A percentile compares a stretch with the other conserved stretches of the same genome.
phyloP scores from a whole-genome alignment of 2,797 vertebrate genomes.

The Sciurus carolinensis region DNA sequence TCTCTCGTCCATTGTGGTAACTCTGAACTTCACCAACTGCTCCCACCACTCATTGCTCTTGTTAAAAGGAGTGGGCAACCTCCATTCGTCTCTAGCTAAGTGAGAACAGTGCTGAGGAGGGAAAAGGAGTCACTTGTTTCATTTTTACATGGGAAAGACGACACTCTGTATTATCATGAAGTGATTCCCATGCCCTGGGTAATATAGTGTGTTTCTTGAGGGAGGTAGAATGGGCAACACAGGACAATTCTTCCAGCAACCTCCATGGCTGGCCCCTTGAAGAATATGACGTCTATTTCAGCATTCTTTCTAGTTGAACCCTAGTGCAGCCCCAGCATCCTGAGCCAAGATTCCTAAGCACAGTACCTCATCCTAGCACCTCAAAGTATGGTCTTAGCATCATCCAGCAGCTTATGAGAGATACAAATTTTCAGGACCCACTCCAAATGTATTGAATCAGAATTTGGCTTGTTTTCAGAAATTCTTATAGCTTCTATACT shows the following conservation, averaged over 20 bases:
- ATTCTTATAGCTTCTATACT: neutral
- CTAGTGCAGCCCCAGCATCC: neutral
- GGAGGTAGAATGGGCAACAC: neutral
- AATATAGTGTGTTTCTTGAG: neutral
- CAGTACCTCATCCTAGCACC: neutral
- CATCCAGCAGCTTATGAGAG: neutral
- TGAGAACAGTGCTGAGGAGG: slow-evolving; percentile 34
- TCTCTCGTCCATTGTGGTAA: neutral
- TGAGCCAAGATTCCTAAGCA: neutral
- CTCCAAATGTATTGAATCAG: slow-evolving; percentile 5
- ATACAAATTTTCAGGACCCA: neutral
- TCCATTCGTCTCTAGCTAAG: neutral
- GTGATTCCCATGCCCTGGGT: neutral
- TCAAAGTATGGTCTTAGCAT: neutral
- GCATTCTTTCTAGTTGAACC: neutral
- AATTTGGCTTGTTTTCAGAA: slow-evolving; percentile 29
- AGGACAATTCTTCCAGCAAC: neutral
- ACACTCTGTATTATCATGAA: neutral
- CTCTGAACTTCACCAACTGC: neutral
- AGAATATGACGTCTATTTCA: neutral
- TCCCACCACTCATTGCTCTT: neutral
- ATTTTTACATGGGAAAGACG: neutral
- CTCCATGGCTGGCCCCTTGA: neutral
- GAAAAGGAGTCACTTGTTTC: neutral
- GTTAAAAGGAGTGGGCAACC: neutral